These are phyloP conservation scores for Eutolmus rufibarbis DNA, from an alignment of 2,888 invertebrate genomes.

Conservation along the genomic window DNA sequence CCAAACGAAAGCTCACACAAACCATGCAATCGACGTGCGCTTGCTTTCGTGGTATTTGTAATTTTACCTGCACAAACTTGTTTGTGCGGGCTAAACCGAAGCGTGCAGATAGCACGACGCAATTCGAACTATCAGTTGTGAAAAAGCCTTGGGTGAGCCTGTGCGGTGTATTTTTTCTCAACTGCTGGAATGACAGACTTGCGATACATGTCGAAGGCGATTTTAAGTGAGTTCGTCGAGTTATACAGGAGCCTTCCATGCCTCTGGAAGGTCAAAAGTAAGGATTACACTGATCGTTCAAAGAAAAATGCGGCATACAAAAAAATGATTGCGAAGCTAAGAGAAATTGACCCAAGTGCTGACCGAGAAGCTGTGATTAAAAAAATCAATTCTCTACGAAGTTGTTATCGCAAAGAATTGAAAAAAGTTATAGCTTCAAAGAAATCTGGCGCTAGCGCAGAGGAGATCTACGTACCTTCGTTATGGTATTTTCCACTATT, in stretches of 20 bases:
- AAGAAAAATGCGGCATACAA: neutral
- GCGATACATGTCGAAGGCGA: neutral
- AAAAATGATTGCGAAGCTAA: neutral
- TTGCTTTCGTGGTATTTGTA: neutral
- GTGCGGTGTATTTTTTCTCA: neutral
- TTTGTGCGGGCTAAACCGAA: neutral
- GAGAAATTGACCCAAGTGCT: neutral
- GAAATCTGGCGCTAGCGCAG: neutral
- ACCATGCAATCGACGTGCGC: neutral
- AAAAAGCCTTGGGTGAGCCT: neutral
- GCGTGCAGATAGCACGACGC: neutral
- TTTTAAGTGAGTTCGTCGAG: neutral
- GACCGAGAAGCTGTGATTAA: neutral
- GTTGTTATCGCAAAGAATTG: neutral
- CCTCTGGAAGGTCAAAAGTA: neutral
- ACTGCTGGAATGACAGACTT: neutral
- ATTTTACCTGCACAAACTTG: neutral
- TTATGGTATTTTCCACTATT: slow-evolving; percentile 2
- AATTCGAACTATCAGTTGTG: neutral
- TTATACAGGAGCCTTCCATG: neutral
- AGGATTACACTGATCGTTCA: neutral
- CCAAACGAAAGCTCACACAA: neutral
- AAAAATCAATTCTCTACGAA: neutral
- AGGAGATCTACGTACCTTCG: neutral
- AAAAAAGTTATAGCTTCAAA: neutral